Evolutionary conservation across 2,797 vertebrate genomes (phyloP).

Genomic region (Trachurus trachurus): DNA sequence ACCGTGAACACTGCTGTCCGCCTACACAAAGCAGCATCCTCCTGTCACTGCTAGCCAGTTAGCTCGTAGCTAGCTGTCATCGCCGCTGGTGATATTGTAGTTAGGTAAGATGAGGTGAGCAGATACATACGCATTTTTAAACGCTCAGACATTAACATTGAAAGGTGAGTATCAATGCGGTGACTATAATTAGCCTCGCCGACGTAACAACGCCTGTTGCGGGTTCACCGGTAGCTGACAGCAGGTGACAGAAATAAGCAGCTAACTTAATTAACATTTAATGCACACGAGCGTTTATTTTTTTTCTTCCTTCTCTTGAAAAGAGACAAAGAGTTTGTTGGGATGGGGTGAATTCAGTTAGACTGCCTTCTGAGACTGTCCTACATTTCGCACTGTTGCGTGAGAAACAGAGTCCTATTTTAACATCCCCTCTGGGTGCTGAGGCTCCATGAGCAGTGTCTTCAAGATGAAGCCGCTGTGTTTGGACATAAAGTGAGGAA

Average conservation of each 20-base stretch:
- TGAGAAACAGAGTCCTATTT: constrained; percentile 31
- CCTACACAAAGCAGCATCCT: constrained; percentile 69
- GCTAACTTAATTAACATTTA: constrained; percentile 46
- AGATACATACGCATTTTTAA: not conserved
- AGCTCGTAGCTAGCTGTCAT: constrained; percentile 31
- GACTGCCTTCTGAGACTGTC: constrained; percentile 9
- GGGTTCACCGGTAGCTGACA: not conserved
- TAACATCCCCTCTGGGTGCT: not conserved
- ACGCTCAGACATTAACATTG: fast-evolving
- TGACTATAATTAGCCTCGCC: not conserved
- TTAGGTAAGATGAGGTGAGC: not conserved
- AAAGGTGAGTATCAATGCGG: fast-evolving
- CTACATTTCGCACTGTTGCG: constrained; percentile 47
- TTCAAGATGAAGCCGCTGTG: not conserved
- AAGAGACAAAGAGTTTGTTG: not conserved
- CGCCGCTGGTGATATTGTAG: not conserved
- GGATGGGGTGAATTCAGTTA: not conserved
- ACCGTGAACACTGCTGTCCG: constrained; percentile 53
- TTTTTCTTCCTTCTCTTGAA: not conserved
- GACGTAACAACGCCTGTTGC: not conserved
- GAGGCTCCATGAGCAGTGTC: not conserved
- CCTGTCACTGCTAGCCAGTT: constrained; percentile 50
- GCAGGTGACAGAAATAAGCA: constrained; percentile 33
- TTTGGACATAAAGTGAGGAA: not conserved
- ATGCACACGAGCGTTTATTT: not conserved